Evolutionary conservation across 2,797 vertebrate genomes (phyloP), one percentile per base, ranked within the genome.

Genomic region (Cottoperca gobio): DNA sequence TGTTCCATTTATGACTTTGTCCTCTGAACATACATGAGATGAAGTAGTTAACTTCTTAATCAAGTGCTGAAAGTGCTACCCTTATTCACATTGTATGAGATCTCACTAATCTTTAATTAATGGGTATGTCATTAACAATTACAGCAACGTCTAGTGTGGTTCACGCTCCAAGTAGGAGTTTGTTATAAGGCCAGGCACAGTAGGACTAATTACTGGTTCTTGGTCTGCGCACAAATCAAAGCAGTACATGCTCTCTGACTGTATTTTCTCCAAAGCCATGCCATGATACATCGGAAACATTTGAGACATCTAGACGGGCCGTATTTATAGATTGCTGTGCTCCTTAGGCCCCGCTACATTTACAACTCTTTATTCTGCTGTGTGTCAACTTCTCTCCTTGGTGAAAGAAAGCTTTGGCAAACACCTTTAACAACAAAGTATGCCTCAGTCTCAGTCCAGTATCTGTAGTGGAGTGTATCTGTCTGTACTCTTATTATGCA

Each of bases 271-370:
- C 61, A 60, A 19, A 48, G 46, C 37, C 35, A 26, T 53, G 42
- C 40, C 26, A 21, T 14, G 23, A 64, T 67, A 46, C 76, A 57
- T 45, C 2, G 33, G 43, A 81, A 73, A 76, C 60, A 81, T 79
- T 52, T 75, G 9, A 70, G 14, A 61, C 57, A 80, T 74, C 13
- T 13, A 62, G 28, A 35, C 79, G 16, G 23, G 33, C 28, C 79
- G 35, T 88, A 83, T 83, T 88, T 68, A 83, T 89, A 85, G 70
- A 72, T 58, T 31, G 39, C 71, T 45, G 31, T 70, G 35, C 39
- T 70, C 35, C 21, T 48, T 45, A 8, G 37, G 10, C 19, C 28
- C 19, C 48, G 26, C 45, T 28, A n/a, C 58, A 24, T 65, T 69
- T 69, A 78, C 31, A 45, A 40, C 10, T 46, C 7, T 50, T 6